phyloP scores from a whole-genome alignment of 1,140 invertebrate species.

The Cotesia glomerata region DNA sequence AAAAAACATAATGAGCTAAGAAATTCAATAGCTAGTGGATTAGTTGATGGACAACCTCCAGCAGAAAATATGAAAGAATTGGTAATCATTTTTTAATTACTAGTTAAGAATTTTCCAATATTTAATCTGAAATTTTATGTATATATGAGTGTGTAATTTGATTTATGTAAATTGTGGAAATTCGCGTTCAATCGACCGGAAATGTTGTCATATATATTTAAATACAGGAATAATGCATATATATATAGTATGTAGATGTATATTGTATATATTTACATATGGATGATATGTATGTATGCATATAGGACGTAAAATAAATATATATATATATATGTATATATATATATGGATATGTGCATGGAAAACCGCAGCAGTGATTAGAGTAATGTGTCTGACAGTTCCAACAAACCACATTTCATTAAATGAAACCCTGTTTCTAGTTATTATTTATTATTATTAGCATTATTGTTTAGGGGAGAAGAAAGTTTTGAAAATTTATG shows the following conservation, averaged over 20 bases:
- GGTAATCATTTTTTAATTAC: constrained; percentile 55
- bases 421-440: neutral
- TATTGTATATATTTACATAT: no score
- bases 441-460: neutral
- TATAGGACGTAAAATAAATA: neutral
- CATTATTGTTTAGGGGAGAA: neutral
- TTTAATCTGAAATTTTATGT: neutral
- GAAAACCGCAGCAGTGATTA: constrained; percentile 21
- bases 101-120: neutral
- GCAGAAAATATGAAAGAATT: constrained; percentile 79
- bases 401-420: constrained; percentile 4
- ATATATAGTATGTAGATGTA: no score
- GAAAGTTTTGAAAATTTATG: no score
- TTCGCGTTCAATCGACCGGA: no score
- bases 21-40: constrained; percentile 73
- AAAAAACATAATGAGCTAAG: constrained; percentile 75
- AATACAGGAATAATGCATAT: no score
- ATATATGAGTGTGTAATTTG: no score
- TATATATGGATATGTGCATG: neutral
- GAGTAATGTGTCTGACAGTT: constrained; percentile 7
- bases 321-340: no score
- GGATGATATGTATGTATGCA: constrained; percentile 36
- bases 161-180: no score
- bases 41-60: constrained; percentile 72
- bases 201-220: no score